Evolutionary conservation across 1,140 invertebrate species (phyloP), one percentile per base, ranked within the genome.

Genomic region (Pteromalus puparum): DNA sequence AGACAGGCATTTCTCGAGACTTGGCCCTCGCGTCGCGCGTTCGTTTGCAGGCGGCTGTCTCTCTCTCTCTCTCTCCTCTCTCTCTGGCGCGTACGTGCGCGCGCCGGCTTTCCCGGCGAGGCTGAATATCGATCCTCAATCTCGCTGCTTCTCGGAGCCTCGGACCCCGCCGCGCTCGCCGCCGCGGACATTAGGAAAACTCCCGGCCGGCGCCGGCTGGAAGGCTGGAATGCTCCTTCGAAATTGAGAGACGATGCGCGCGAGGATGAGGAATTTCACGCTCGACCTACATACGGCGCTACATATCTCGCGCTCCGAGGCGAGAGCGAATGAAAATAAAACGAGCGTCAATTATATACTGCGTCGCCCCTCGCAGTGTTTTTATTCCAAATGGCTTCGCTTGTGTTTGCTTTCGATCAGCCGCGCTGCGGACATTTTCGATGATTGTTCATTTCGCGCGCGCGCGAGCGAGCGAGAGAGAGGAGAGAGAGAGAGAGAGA

Each of bases 141-240:
- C 83, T 85, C 83, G 72, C 26, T 48, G 48, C 70, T 76, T 83
- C 82, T 80, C 82, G 82, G 81, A 76, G 80, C 46, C 28, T 42
- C 1, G n/a, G 21, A 78, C 82, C 81, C 84, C 87, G 38, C 61
- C 68, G 86, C 30, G 2, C 30, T 30, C 30, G 3, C 30, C 30
- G 0, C 30, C 30, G 3, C 30, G 79, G 87, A 88, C 88, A 85
- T 87, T 89, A 86, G 81, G 87, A 88, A 89, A 88, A 85, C 83
- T 68, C 53, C 28, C 83, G 65, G 65, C 73, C 73, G 72, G 53
- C 34, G 26, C 77, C 30, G 7, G 28, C 76, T 2, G 9, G 38
- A 42, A 42, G 21, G 21, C 24, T 67, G 53, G 53, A n/a, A 67
- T 67, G 67, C 24, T 48, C 42, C 24, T 18, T 48, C 42, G 53